Base-by-base conservation (phyloP, 2,888 invertebrate species). In the Mythimna pallens region DNA sequence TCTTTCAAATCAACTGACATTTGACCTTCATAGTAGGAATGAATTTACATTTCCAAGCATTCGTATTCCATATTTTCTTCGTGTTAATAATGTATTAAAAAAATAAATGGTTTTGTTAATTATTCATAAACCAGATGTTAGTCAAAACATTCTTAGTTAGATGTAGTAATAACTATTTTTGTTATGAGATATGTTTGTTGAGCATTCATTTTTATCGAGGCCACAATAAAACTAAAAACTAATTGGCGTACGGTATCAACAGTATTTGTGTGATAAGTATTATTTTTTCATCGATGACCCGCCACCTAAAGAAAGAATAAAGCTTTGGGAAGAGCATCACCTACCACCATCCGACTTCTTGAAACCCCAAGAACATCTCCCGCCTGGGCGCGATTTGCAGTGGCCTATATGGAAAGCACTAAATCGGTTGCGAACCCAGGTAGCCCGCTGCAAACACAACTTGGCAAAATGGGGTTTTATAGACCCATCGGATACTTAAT, bases 151-250 rank as follows among this genome's bases (percentile, higher is more conserved):
- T 73, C 61, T 71, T 65, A 68, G 67, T 66, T 74, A 34, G 47
- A 52, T 70, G 72, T 71, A 71, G 57, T 69, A 72, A 77, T 72
- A 78, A 76, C 76, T 79, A 79, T 82, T 85, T 86, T 70, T 75
- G 73, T 64, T 78, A 77, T 76, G 71, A 78, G 47, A 62, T 73
- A 73, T 78, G 66, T 57, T 8, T 47, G 70, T 65, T 66, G 3
- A 67, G 57, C 72, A 74, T 76, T 76, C 30, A 50, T 72, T 76
- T 77, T 81, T 70, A 72, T 75, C 70, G 73, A 84, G 86, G 84
- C 67, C 81, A 64, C 30, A 78, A 61, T 65, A 54, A 68, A 74
- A 74, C 40, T 65, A 43, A 62, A 66, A 79, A 71, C 66, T 50
- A 63, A 78, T 70, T 84, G 58, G 58, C 55, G 62, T 76, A 57